phyloP scores from a whole-genome alignment of 2,797 vertebrate species.

The Arnoldichthys spilopterus region DNA sequence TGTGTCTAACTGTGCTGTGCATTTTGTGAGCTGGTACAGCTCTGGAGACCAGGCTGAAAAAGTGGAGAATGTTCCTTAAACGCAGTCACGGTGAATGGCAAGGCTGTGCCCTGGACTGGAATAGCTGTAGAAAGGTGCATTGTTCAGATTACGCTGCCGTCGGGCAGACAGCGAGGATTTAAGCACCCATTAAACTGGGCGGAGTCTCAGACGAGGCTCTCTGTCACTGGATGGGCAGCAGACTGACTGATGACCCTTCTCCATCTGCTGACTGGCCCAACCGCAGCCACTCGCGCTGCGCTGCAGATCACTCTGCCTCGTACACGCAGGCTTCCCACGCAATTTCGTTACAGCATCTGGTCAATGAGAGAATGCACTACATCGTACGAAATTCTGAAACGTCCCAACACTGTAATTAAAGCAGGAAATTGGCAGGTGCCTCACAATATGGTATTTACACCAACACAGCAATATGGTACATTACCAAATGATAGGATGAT shows the following conservation, averaged over 20 bases:
- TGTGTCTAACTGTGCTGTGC: too few species aligned
- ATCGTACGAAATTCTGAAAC: neutral
- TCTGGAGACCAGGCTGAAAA: neutral
- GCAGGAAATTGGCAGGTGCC: neutral
- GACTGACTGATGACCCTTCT: slow-evolving; percentile 30
- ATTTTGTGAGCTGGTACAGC: neutral
- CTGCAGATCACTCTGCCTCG: neutral
- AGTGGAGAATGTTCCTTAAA: neutral
- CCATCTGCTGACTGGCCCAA: slow-evolving; percentile 25
- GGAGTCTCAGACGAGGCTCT: slow-evolving; percentile 33
- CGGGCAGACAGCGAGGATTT: slow-evolving; percentile 14
- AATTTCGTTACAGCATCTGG: neutral
- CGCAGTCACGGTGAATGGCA: neutral
- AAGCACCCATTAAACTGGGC: slow-evolving; percentile 38
- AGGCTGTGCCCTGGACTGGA: neutral
- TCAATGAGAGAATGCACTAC: slow-evolving; percentile 4
- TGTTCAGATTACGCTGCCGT: neutral
- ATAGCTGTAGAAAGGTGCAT: neutral
- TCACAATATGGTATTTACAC: neutral
- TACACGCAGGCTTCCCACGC: slow-evolving; percentile 1
- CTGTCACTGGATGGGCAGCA: slow-evolving; percentile 24
- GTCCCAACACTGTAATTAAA: neutral
- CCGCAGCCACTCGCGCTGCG: neutral
- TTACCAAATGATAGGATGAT: neutral
- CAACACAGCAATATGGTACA: neutral